Percentiles rank a stretch among this genome's conserved stretches.
These are phyloP conservation scores for Macrostomum lignano DNA, from an alignment of 1,140 invertebrate species.

Conservation along the genomic window DNA sequence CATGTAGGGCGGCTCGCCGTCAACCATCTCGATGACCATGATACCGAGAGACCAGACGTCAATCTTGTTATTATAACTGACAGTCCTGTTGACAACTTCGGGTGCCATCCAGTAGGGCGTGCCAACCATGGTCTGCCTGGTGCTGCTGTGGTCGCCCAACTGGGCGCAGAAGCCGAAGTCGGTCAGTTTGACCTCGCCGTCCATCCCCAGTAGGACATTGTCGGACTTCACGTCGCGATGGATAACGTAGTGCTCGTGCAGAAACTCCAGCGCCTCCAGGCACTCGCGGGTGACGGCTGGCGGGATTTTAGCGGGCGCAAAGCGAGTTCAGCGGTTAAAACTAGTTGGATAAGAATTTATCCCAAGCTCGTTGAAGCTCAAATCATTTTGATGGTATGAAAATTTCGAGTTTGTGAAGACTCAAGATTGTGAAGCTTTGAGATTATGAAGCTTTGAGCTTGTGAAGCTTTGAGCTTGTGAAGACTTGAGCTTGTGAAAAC, in stretches of 20 bases:
- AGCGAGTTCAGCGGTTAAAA: too few relatives aligned
- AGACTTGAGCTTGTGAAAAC: too few relatives aligned
- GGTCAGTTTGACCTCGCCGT: slow-evolving; percentile 13
- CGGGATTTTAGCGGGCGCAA: too few relatives aligned
- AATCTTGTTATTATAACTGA: slow-evolving; percentile 10
- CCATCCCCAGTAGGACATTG: slow-evolving; percentile 26
- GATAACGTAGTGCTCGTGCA: slow-evolving; percentile 92
- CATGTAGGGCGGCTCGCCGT: slow-evolving; percentile 14
- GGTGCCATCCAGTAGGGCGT: slow-evolving; percentile 17
- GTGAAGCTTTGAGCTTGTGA: too few relatives aligned
- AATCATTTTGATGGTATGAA: too few relatives aligned
- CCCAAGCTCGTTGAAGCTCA: too few relatives aligned
- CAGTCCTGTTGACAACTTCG: slow-evolving; percentile 11
- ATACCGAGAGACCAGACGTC: slow-evolving; percentile 15
- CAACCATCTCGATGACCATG: slow-evolving; percentile 15
- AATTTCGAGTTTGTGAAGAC: too few relatives aligned
- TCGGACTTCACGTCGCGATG: slow-evolving; percentile 33
- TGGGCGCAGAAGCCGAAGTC: slow-evolving; percentile 12
- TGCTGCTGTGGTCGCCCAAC: slow-evolving; percentile 29
- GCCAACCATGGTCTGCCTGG: slow-evolving; percentile 27
- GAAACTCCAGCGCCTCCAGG: slow-evolving; percentile 77
- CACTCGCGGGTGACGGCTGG: too few relatives aligned
- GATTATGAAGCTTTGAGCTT: too few relatives aligned
- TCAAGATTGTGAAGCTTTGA: too few relatives aligned
- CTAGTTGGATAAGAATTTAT: too few relatives aligned